phyloP scores from a whole-genome alignment of 2,113 vertebrate genomes.

The Sisor rabdophorus region DNA sequence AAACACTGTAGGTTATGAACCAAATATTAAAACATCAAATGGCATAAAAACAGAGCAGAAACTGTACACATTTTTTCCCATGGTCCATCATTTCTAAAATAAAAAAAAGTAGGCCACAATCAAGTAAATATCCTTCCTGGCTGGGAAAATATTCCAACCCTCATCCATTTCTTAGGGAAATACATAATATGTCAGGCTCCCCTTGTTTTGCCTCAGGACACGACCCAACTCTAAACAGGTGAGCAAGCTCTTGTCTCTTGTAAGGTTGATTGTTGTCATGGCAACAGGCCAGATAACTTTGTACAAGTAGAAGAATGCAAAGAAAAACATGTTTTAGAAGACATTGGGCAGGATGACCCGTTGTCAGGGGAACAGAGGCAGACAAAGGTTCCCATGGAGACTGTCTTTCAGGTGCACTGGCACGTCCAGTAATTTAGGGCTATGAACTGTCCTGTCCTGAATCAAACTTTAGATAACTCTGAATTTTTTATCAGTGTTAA shows the following conservation, averaged over 20 bases:
- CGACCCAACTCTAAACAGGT: constrained; percentile 56
- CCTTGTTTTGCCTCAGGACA: constrained; percentile 47
- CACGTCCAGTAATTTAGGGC: neutral
- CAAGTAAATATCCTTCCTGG: constrained; percentile 34
- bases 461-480: neutral
- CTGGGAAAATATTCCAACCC: constrained; percentile 38
- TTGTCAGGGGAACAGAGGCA: constrained; percentile 63
- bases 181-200: constrained; percentile 46
- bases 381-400: constrained; percentile 72
- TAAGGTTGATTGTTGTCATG: constrained; percentile 59
- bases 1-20: constrained; percentile 6
- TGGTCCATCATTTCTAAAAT: constrained; percentile 22
- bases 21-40: constrained; percentile 35
- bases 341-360: constrained; percentile 65
- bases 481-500: neutral
- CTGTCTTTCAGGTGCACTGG: constrained; percentile 60
- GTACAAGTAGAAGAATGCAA: constrained; percentile 52
- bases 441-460: constrained; percentile 14
- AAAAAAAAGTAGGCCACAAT: constrained; percentile 40
- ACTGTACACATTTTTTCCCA: constrained; percentile 14
- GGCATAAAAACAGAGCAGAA: neutral
- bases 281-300: constrained; percentile 61
- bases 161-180: constrained; percentile 33
- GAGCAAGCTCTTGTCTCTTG: constrained; percentile 46
- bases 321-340: constrained; percentile 62